Evolutionary conservation across 2,797 vertebrate genomes (phyloP).

Genomic region (Dryobates pubescens): DNA sequence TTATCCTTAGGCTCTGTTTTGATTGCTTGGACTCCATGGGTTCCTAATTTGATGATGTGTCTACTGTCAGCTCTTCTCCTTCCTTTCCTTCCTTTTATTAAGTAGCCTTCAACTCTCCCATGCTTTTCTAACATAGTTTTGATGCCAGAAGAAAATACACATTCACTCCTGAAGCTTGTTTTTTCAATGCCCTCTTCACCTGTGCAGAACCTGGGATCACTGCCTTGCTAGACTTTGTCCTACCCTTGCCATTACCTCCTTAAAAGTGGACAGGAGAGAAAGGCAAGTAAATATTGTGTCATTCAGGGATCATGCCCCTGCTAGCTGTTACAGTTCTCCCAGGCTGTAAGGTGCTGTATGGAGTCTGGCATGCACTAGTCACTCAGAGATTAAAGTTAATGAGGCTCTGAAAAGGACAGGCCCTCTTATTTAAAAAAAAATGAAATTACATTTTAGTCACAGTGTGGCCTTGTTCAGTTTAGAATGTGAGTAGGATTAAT

Average conservation of each 20-base stretch:
- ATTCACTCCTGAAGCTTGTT: neutral
- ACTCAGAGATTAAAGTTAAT: neutral
- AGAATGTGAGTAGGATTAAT: neutral
- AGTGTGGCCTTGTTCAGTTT: neutral
- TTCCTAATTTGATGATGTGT: neutral
- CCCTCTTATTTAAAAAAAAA: neutral
- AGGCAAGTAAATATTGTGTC: neutral
- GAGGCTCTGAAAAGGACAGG: neutral
- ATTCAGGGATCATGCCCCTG: neutral
- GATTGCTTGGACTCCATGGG: neutral
- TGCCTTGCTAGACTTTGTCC: neutral
- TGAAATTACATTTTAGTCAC: neutral
- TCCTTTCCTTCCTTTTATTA: neutral
- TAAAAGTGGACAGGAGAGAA: neutral
- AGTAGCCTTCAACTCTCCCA: neutral
- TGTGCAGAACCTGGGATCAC: neutral
- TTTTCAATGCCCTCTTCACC: accelerated
- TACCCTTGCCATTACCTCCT: neutral
- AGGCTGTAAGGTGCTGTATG: neutral
- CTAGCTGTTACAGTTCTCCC: neutral
- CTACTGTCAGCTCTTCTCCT: neutral
- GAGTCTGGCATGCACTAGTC: neutral
- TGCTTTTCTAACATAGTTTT: neutral
- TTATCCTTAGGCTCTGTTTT: neutral
- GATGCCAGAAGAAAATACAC: neutral